A percentile compares a stretch with the other conserved stretches of the same genome.
Evolutionary conservation across 2,888 invertebrate genomes (phyloP).

Genomic region (Dicranocentrus wangi): DNA sequence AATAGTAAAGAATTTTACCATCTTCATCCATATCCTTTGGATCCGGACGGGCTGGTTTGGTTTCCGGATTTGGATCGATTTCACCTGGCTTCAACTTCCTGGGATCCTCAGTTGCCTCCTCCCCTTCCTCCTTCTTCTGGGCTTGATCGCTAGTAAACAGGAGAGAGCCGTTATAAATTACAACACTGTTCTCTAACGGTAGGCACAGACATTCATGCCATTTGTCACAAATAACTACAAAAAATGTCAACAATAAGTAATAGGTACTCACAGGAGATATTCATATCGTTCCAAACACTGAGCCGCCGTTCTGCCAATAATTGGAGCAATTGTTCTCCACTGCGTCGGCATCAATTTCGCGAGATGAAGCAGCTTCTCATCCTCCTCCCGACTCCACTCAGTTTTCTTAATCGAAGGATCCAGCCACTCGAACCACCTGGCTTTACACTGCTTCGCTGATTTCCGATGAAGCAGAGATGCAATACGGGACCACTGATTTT

Average conservation of each 20-base stretch:
- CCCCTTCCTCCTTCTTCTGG: constrained; percentile 95
- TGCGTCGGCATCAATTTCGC: constrained; percentile 99
- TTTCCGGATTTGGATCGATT: constrained; percentile 99
- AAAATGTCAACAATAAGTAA: background rate
- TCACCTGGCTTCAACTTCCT: constrained; percentile 98
- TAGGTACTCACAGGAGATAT: constrained; percentile 86
- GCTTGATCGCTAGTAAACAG: constrained; percentile 88
- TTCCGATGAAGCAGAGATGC: constrained; percentile 98
- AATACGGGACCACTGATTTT: constrained; percentile 99
- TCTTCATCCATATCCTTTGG: constrained; percentile 99
- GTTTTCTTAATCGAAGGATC: constrained; percentile 99
- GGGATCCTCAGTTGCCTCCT: constrained; percentile 93
- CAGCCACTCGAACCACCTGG: constrained; percentile 99
- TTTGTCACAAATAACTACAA: background rate
- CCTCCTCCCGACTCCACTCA: constrained; percentile 99
- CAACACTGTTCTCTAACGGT: too few relatives aligned
- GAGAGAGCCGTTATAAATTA: background rate
- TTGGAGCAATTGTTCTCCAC: constrained; percentile 99
- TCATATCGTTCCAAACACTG: constrained; percentile 99
- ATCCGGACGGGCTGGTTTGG: constrained; percentile 98
- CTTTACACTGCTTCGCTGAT: constrained; percentile 99
- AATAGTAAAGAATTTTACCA: constrained; percentile 79
- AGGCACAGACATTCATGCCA: constrained; percentile 16
- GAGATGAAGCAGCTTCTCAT: constrained; percentile 96
- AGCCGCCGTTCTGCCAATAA: constrained; percentile 86